These are phyloP conservation scores for Poecile montanus DNA, from an alignment of 2,797 vertebrate genomes.

Conservation along the genomic window DNA sequence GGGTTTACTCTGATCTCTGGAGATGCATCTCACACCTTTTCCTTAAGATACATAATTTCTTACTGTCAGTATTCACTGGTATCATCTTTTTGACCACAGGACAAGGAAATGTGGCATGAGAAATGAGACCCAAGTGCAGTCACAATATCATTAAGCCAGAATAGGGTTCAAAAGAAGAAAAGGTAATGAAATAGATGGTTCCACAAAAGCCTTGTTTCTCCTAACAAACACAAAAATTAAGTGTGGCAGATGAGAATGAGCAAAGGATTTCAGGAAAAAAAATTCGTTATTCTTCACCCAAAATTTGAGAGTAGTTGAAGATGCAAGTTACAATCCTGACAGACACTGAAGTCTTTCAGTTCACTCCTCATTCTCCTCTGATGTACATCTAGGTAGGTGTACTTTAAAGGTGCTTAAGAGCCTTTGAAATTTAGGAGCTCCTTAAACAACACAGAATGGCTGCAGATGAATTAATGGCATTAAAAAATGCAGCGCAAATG, in stretches of 20 bases:
- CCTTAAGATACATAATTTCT: background rate
- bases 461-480: background rate
- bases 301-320: background rate
- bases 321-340: background rate
- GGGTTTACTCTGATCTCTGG: background rate
- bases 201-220: background rate
- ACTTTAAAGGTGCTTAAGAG: background rate
- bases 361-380: background rate
- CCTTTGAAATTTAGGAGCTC: background rate
- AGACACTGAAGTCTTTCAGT: background rate
- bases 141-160: background rate
- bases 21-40: background rate
- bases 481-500: background rate
- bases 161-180: background rate
- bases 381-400: background rate
- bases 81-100: background rate
- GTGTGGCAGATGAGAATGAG: background rate
- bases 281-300: background rate
- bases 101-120: background rate
- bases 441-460: background rate
- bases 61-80: background rate
- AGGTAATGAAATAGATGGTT: background rate
- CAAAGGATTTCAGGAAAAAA: background rate
- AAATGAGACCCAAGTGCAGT: background rate
- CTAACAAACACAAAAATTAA: background rate